Evolutionary conservation across 2,113 vertebrate genomes (phyloP), one percentile per base, ranked within the genome.

Genomic region (Corvus cornix): DNA sequence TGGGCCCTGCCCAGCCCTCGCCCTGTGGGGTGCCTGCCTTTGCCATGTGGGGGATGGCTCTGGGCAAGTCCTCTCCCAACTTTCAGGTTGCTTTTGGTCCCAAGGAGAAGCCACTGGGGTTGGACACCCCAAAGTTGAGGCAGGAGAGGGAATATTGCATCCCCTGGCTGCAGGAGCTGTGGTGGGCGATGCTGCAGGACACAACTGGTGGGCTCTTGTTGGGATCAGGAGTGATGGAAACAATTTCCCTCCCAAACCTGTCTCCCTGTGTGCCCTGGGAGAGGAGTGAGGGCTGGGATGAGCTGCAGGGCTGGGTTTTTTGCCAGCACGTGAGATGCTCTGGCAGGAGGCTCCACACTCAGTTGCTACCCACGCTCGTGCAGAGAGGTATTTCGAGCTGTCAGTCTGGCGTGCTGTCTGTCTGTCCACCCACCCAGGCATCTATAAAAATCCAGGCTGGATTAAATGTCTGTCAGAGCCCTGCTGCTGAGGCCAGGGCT

Each of bases 341-440:
- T 87, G 90, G 87, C 80, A 95, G 66, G 74, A 95, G 73, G 39
- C 52, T 52, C 53, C 31, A 21, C 11, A 6, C 53, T 85, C 13
- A 16, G 17, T 64, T 83, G 55, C 87, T 85, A 12, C 91, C 77
- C 89, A 79, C 75, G 21, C 67, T 94, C 7, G 1, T 64, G 69
- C 64, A 35, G 82, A 70, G 92, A 93, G 91, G 91, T 95, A 79
- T 95, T 92, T 89, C 46, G 69, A 94, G 79, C 89, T 96, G 91
- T 90, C 93, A 91, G 93, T 90, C 96, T 95, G 62, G 94, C 67
- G 6, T 83, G 82, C 93, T 95, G 94, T 90, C 93, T 95, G 95
- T 92, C 94, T 91, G 84, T 85, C 70, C 87, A 91, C 84, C 94
- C 91, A 95, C 89, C 53, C n/a, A 69, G 43, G 31, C 52, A 63